A percentile compares a stretch with the other conserved stretches of the same genome.
phyloP scores from a whole-genome alignment of 2,888 invertebrate species.

The Hymenopus coronatus region DNA sequence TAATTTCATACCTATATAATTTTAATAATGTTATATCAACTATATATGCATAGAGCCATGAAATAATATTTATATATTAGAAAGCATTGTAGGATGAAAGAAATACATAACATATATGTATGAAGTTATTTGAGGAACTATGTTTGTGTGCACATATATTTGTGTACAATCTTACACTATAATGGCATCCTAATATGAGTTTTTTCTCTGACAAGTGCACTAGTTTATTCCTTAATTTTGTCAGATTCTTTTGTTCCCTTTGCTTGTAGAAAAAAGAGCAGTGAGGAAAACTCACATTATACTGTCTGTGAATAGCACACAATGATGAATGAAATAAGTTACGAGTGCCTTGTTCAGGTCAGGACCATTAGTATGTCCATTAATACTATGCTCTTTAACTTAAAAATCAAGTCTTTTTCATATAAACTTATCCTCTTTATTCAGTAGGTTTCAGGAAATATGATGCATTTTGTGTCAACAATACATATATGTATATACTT shows the following conservation, averaged over 20 bases:
- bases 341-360: neutral
- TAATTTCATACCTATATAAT: neutral
- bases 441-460: neutral
- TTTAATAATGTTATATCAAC: no score
- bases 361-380: neutral
- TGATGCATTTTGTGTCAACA: neutral
- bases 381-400: neutral
- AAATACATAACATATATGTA: neutral
- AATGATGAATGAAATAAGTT: neutral
- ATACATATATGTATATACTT: neutral
- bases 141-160: neutral
- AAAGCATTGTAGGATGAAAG: neutral
- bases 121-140: neutral
- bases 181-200: neutral
- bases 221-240: neutral
- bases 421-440: neutral
- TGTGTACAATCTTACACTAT: neutral
- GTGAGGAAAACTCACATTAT: neutral
- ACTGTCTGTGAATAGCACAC: neutral
- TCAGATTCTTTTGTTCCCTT: neutral
- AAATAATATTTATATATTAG: neutral
- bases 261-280: neutral
- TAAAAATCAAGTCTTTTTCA: neutral
- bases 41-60: neutral
- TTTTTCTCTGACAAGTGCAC: no score